Base-by-base conservation (phyloP, 2,113 vertebrate species). In the Malurus cyaneus region DNA sequence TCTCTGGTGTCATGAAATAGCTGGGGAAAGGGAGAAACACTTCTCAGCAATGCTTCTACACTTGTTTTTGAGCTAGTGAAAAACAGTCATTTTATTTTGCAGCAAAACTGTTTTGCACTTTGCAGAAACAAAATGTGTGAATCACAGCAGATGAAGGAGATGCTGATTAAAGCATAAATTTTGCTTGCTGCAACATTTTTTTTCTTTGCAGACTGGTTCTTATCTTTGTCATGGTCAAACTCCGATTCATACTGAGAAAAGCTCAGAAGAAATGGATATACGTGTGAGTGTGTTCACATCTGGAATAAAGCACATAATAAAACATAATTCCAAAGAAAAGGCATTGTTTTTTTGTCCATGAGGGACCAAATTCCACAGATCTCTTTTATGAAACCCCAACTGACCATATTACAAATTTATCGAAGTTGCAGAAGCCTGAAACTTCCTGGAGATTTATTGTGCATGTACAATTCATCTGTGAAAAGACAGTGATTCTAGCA, bases 131-230 rank as follows among this genome's bases (percentile, higher is more conserved):
- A 88, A 96, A 94, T 1, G 26, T 89, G 71, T 72, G 89, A 94
- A 94, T 95, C 67, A 70, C 73, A 74, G 78, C 69, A 92, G 73
- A 94, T 62, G 74, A 96, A 78, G 84, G 53, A 90, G 79, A 83
- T 77, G 41, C 88, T 94, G 89, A 96, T 88, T 77, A 96, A 93
- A 91, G 72, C 90, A 94, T 61, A 96, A 59, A 93, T 85, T 93
- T 54, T 87, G 34, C 88, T 78, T 80, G 64, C 34, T 83, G 29
- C 23, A 81, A 50, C 53, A 49, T 5, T 61, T 91, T 88, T 91
- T 86, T 79, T 19, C 23, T 36, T 91, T 66, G 10, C 44, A 80
- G 76, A 74, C 34, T 92, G 39, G 8, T 88, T 96, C 81, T 77
- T 93, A 60, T 80, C 77, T 91, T 73, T 92, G 26, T 52, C 62